phyloP scores from a whole-genome alignment of 2,113 vertebrate genomes.

The Suricata suricatta region DNA sequence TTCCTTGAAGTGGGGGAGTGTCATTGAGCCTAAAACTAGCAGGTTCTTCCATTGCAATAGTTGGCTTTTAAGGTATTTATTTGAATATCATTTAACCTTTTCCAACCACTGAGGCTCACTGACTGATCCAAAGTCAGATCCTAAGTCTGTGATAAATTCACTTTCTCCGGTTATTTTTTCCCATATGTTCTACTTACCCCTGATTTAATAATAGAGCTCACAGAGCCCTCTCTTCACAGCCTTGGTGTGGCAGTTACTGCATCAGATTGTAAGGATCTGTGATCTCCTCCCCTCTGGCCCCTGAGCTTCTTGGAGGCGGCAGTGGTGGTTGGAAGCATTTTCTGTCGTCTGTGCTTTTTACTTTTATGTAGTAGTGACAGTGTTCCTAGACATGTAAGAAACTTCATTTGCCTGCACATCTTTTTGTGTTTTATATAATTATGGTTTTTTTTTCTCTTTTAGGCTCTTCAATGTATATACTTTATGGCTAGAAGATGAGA shows the following conservation, averaged over 20 bases:
- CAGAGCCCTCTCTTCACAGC: not conserved
- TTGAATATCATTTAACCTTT: not conserved
- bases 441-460: not conserved
- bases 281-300: not conserved
- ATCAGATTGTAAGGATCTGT: not conserved
- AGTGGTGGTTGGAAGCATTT: not conserved
- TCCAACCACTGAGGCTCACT: not conserved
- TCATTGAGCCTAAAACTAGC: not conserved
- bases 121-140: not conserved
- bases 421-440: not conserved
- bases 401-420: not conserved
- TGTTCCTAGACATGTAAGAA: not conserved
- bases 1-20: not conserved
- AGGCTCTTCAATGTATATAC: conserved; percentile 96
- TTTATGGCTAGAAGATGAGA: conserved; percentile 97
- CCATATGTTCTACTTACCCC: not conserved
- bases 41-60: not conserved
- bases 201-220: not conserved
- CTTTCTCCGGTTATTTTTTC: not conserved
- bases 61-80: not conserved
- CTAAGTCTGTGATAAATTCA: not conserved
- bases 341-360: not conserved
- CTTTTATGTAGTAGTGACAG: not conserved
- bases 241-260: not conserved
- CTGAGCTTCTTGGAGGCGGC: not conserved